These are phyloP conservation scores for Listronotus oregonensis DNA, from an alignment of 1,140 invertebrate species.

Conservation along the genomic window DNA sequence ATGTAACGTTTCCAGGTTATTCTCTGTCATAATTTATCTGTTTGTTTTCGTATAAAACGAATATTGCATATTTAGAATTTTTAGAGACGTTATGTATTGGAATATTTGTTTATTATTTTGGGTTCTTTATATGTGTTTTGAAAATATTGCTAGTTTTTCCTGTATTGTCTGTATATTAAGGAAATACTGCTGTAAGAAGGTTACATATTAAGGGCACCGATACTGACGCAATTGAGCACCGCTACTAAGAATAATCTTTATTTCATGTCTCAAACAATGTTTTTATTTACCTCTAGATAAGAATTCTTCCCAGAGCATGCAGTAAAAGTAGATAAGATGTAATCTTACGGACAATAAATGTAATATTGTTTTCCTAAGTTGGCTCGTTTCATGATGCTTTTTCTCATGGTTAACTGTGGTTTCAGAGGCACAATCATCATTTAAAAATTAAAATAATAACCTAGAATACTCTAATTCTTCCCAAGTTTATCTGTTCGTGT, in stretches of 20 bases:
- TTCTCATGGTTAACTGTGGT: not conserved
- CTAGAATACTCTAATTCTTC: slow-evolving; percentile 10
- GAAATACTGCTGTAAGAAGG: not conserved
- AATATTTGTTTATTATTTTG: too few relatives aligned
- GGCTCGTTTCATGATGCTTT: not conserved
- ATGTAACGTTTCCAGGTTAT: too few relatives aligned
- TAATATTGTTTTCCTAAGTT: slow-evolving; percentile 14
- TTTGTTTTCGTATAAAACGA: too few relatives aligned
- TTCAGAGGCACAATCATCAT: slow-evolving; percentile 4
- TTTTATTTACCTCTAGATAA: slow-evolving; percentile 16
- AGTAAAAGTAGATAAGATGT: slow-evolving; percentile 19
- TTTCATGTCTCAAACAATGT: slow-evolving; percentile 24
- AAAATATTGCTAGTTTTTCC: too few relatives aligned
- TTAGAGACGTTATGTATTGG: too few relatives aligned
- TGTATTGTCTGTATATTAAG: too few relatives aligned
- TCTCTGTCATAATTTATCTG: too few relatives aligned
- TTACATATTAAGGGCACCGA: not conserved
- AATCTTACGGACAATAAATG: slow-evolving; percentile 19
- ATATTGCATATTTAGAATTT: too few relatives aligned
- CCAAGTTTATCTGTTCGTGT: slow-evolving; percentile 1
- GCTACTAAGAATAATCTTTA: not conserved
- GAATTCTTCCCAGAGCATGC: slow-evolving; percentile 21
- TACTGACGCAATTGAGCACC: not conserved
- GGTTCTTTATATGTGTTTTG: too few relatives aligned
- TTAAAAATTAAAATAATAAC: slow-evolving; percentile 26